Evolutionary conservation across 2,113 vertebrate species (phyloP).

Genomic region (Heterocephalus glaber): DNA sequence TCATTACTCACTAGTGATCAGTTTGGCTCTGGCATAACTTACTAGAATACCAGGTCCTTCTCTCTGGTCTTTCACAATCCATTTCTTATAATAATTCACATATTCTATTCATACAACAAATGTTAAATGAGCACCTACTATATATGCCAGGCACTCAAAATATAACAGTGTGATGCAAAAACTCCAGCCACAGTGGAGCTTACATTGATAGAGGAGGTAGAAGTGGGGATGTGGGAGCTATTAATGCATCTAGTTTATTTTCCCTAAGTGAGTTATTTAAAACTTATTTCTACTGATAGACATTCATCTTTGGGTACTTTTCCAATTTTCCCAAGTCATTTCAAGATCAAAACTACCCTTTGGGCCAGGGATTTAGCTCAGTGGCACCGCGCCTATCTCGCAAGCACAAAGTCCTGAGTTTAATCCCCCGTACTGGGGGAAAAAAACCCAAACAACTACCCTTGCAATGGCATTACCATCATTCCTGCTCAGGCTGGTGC

Average conservation of each 20-base stretch:
- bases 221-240: background rate
- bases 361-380: too few species aligned
- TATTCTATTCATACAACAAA: constrained; percentile 46
- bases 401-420: too few species aligned
- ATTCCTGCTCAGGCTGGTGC: background rate
- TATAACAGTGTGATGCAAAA: constrained; percentile 26
- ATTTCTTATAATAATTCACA: constrained; percentile 27
- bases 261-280: constrained; percentile 14
- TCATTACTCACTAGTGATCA: background rate
- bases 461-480: background rate
- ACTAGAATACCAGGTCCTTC: background rate
- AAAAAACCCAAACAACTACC: too few species aligned
- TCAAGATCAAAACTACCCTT: constrained; percentile 51
- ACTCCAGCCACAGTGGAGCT: background rate
- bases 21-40: background rate
- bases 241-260: background rate
- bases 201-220: background rate
- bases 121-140: constrained; percentile 17
- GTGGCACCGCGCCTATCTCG: too few species aligned
- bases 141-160: background rate
- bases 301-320: constrained; percentile 42
- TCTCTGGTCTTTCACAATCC: background rate
- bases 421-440: too few species aligned
- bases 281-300: constrained; percentile 21
- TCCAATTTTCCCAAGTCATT: constrained; percentile 52